phyloP scores from a whole-genome alignment of 2,797 vertebrate species.

The Poecilia velifera region DNA sequence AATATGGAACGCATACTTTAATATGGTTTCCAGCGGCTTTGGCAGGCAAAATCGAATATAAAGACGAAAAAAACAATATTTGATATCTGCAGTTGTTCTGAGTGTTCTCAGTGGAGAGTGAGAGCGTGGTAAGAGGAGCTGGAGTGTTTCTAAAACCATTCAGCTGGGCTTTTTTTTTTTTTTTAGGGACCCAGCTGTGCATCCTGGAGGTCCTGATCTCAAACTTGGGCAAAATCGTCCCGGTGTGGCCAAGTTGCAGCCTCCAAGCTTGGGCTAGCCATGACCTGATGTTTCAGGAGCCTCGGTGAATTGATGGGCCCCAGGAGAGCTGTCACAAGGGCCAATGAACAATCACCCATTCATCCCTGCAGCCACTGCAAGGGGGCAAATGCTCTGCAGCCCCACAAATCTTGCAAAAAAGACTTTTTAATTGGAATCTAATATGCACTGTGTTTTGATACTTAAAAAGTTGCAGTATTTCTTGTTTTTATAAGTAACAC shows the following conservation, averaged over 20 bases:
- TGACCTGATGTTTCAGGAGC: slow-evolving; percentile 80
- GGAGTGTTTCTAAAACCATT: slow-evolving; percentile 76
- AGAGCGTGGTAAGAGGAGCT: slow-evolving; percentile 72
- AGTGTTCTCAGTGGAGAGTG: slow-evolving; percentile 44
- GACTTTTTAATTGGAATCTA: slow-evolving; percentile 16
- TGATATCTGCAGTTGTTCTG: slow-evolving; percentile 65
- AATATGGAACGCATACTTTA: slow-evolving; percentile 69
- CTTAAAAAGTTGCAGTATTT: not conserved
- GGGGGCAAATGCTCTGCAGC: slow-evolving; percentile 39
- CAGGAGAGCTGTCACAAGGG: slow-evolving; percentile 69
- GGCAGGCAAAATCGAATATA: slow-evolving; percentile 72
- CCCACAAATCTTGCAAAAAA: slow-evolving; percentile 36
- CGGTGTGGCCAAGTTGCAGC: slow-evolving; percentile 56
- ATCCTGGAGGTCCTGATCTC: slow-evolving; percentile 71
- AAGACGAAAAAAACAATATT: slow-evolving; percentile 70
- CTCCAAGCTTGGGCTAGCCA: slow-evolving; percentile 56
- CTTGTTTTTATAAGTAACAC: not conserved
- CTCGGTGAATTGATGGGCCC: slow-evolving; percentile 75
- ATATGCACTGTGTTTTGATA: not conserved
- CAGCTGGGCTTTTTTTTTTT: slow-evolving; percentile 52
- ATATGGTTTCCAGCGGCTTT: slow-evolving; percentile 77
- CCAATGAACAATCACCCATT: slow-evolving; percentile 77
- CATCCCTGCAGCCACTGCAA: slow-evolving; percentile 64
- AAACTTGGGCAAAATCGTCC: slow-evolving; percentile 66
- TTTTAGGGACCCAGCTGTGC: slow-evolving; percentile 79